Evolutionary conservation across 2,797 vertebrate species (phyloP), one percentile per base, ranked within the genome.

Genomic region (Pseudochaenichthys georgianus): DNA sequence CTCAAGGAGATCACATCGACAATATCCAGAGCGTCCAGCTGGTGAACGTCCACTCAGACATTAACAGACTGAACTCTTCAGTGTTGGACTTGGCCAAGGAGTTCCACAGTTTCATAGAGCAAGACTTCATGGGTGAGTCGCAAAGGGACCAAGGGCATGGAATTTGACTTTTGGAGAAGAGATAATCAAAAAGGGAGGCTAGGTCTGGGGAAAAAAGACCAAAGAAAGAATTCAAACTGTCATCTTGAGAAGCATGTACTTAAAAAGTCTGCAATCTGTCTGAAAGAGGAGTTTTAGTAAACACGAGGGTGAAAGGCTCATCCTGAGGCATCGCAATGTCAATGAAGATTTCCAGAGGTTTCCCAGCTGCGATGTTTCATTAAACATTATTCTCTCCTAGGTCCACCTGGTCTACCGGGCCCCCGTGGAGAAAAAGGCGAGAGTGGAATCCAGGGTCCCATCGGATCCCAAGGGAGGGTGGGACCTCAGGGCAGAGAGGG

Each of bases 41-140:
- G 17, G 91, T 93, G 75, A 87, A 89, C 10, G 78, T 97, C 76
- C 92, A 95, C 67, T 88, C 82, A 13, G 81, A 93, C 61, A 91
- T 97, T 0, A 83, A 89, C 9, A 80, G 81, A 53, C 92, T 99
- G 64, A 98, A 99, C 87, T 90, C 93, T 31, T 97, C 97, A 2
- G 75, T 99, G 73, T 67, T 94, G 64, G 87, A 94, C 10, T 85
- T 97, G 77, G 88, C 88, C 28, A 85, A 91, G 2, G 92, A 93
- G 73, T 93, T 98, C 88, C 89, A 94, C 28, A 87, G 83, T 66
- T 95, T 98, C 78, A 86, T 78, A 3, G 57, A 88, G 43, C 88
- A 85, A 68, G 95, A 97, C 87, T 94, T 95, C 81, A 88, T 1
- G 58, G 93, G 93, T 93, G 76, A 92, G 90, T 89, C 13, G 5